Percentiles rank a stretch among this genome's conserved stretches.
Evolutionary conservation across 2,113 vertebrate genomes (phyloP).

Genomic region (Hemibagrus wyckioides): DNA sequence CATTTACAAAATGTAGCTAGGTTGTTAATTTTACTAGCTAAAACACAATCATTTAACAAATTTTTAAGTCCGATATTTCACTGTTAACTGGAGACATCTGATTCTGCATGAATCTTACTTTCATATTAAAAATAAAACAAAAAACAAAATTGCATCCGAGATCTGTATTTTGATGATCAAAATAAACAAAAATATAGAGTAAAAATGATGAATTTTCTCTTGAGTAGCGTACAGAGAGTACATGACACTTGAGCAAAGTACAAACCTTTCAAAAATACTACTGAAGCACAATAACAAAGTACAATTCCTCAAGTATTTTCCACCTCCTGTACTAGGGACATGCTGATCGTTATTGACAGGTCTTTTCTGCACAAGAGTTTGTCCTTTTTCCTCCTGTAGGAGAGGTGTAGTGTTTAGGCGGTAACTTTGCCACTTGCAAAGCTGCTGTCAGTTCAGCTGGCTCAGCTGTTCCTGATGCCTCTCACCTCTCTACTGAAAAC

Average conservation of each 20-base stretch:
- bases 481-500: neutral
- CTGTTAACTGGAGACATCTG: neutral
- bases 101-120: neutral
- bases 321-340: neutral
- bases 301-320: neutral
- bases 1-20: neutral
- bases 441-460: conserved; percentile 19
- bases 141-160: neutral
- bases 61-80: neutral
- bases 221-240: neutral
- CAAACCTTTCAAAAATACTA: neutral
- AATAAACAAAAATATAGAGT: neutral
- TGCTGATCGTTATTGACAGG: conserved; percentile 10
- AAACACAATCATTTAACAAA: too few species aligned
- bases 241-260: neutral
- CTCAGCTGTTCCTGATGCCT: conserved; percentile 23
- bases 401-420: conserved; percentile 24
- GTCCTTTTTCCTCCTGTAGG: neutral
- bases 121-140: neutral
- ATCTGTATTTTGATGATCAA: neutral
- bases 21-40: too few species aligned
- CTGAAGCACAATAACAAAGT: neutral
- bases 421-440: conserved; percentile 27
- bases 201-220: too few species aligned
- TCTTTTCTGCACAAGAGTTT: neutral